Conservation (phyloP, 2,797 vertebrate genomes). For the Orientallactaga sibirica region DNA sequence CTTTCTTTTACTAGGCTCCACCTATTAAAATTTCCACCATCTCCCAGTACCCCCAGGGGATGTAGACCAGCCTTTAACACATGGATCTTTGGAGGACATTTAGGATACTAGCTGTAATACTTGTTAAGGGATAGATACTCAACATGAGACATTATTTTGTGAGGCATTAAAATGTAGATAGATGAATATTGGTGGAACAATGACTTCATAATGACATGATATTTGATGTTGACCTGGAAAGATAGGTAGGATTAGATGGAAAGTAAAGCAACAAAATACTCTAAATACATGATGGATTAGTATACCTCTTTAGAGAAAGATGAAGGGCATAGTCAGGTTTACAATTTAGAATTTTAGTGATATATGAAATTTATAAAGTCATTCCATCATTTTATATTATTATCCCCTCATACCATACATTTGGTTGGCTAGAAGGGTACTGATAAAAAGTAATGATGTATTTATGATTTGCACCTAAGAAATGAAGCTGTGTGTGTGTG, state of each 20-base stretch:
- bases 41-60: neutral
- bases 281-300: neutral
- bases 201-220: neutral
- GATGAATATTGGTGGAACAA: constrained; percentile 3
- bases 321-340: neutral
- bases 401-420: neutral
- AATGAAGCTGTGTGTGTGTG: neutral
- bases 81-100: neutral
- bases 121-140: constrained; percentile 3
- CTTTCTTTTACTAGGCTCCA: neutral
- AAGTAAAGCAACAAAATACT: neutral
- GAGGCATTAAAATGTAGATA: constrained; percentile 5
- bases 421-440: neutral
- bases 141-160: neutral
- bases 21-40: no score
- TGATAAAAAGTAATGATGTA: neutral
- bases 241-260: neutral
- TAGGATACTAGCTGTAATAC: neutral
- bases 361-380: neutral
- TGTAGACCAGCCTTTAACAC: neutral
- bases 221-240: neutral
- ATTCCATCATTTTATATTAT: neutral
- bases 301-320: neutral
- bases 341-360: constrained; percentile 43
- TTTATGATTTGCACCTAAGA: neutral